phyloP scores from a whole-genome alignment of 2,113 vertebrate genomes.

The Drymodes brunneopygia region DNA sequence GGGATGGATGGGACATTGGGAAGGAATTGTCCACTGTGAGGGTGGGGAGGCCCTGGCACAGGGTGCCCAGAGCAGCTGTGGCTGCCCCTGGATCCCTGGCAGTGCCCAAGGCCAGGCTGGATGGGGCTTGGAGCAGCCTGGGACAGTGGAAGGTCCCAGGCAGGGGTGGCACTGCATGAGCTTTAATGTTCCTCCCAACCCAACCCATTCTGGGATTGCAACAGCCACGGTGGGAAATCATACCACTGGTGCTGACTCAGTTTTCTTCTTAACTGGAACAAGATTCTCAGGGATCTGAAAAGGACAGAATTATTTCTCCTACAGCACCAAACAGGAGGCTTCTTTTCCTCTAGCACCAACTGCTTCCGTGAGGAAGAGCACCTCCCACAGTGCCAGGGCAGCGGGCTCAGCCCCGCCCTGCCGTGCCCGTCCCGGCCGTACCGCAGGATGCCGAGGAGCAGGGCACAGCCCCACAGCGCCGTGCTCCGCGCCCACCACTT shows the following conservation, averaged over 20 bases:
- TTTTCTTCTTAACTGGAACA: slow-evolving; percentile 49
- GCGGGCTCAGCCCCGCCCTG: fast-evolving
- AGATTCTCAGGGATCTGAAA: slow-evolving; percentile 67
- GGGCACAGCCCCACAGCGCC: slow-evolving; percentile 80
- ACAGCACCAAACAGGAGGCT: fast-evolving
- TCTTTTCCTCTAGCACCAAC: neutral
- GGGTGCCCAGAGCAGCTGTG: neutral
- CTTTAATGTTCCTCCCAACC: neutral
- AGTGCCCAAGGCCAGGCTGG: neutral
- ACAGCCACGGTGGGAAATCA: neutral
- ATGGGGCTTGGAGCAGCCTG: neutral
- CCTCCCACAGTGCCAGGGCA: neutral
- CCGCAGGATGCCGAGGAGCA: slow-evolving; percentile 84
- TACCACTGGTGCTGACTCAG: slow-evolving; percentile 1
- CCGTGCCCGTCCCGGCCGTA: slow-evolving; percentile 21
- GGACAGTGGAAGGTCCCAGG: neutral
- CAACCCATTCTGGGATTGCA: neutral
- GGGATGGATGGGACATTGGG: neutral
- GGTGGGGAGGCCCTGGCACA: neutral
- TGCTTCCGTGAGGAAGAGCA: fast-evolving
- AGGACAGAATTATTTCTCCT: neutral
- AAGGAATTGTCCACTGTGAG: fast-evolving
- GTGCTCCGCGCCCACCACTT: slow-evolving; percentile 87
- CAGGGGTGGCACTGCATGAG: neutral
- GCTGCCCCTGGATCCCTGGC: neutral